Evolutionary conservation across 2,888 invertebrate genomes (phyloP).

Genomic region (Sinopyrophorus schimmeli): DNA sequence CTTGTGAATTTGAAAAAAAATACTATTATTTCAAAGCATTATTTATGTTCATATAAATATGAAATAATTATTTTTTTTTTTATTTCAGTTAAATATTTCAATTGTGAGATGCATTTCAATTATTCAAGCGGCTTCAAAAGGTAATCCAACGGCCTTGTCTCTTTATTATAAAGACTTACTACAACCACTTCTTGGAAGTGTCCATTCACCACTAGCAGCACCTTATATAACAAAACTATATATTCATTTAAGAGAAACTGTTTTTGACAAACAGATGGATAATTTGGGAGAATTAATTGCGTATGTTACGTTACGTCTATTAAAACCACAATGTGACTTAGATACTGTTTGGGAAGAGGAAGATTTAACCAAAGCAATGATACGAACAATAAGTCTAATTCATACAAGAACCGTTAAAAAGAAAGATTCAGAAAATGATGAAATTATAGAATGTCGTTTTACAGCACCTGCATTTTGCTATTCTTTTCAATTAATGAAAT

Average conservation of each 20-base stretch:
- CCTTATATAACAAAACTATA: constrained; percentile 66
- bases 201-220: constrained; percentile 79
- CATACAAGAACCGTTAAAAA: constrained; percentile 58
- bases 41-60: too few relatives aligned
- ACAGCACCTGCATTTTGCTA: constrained; percentile 81
- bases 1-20: too few relatives aligned
- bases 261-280: constrained; percentile 56
- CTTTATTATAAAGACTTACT: constrained; percentile 62
- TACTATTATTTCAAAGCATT: neutral
- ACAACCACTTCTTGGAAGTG: constrained; percentile 62
- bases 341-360: constrained; percentile 78
- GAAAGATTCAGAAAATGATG: constrained; percentile 39
- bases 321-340: constrained; percentile 80
- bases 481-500: constrained; percentile 75
- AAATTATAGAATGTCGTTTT: constrained; percentile 53
- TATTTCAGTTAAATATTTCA: constrained; percentile 51
- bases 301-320: constrained; percentile 71
- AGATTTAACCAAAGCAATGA: constrained; percentile 63
- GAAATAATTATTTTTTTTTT: constrained; percentile 5
- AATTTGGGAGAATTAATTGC: constrained; percentile 66
- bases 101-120: constrained; percentile 57
- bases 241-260: constrained; percentile 62
- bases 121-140: constrained; percentile 58
- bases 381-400: constrained; percentile 64
- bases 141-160: constrained; percentile 59